Percentiles rank a stretch among this genome's conserved stretches.
Conservation (phyloP, 2,888 invertebrate genomes). For the Sthenelais limicola region DNA sequence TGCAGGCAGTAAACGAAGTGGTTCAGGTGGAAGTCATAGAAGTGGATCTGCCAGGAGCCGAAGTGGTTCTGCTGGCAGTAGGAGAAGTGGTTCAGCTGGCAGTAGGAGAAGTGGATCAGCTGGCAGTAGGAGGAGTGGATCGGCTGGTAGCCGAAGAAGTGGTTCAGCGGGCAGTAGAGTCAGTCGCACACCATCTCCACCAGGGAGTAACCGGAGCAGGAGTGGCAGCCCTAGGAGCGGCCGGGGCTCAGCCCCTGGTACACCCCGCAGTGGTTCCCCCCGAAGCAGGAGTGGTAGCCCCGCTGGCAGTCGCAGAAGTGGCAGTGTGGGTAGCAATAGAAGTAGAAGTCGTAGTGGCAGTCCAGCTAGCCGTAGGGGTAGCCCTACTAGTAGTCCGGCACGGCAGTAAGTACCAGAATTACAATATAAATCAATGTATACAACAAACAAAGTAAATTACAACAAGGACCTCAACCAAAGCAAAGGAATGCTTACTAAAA, state of each 20-base stretch:
- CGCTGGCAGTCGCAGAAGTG: constrained; percentile 19
- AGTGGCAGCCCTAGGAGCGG: not conserved
- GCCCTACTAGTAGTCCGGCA: constrained; percentile 27
- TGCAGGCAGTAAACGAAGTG: not conserved
- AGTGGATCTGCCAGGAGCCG: constrained; percentile 27
- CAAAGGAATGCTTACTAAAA: too few species aligned
- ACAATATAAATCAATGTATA: too few species aligned
- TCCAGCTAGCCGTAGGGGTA: constrained; percentile 17
- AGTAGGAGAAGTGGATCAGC: constrained; percentile 16
- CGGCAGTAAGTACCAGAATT: not conserved
- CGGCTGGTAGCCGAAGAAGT: not conserved
- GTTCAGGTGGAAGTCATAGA: constrained; percentile 27
- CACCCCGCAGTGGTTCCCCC: constrained; percentile 18
- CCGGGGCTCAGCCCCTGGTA: constrained; percentile 2
- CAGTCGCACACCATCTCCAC: not conserved
- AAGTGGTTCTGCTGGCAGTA: constrained; percentile 32
- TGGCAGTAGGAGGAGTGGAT: constrained; percentile 4
- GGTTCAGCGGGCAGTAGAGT: constrained; percentile 5
- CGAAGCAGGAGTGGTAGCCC: constrained; percentile 36
- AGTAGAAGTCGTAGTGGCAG: constrained; percentile 37
- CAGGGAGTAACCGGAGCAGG: not conserved
- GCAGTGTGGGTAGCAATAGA: constrained; percentile 2
- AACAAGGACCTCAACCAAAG: too few species aligned
- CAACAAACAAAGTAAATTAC: too few species aligned
- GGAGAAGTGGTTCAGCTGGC: not conserved